These are phyloP conservation scores for Mustelus asterias DNA, from an alignment of 2,113 vertebrate genomes.

Conservation along the genomic window DNA sequence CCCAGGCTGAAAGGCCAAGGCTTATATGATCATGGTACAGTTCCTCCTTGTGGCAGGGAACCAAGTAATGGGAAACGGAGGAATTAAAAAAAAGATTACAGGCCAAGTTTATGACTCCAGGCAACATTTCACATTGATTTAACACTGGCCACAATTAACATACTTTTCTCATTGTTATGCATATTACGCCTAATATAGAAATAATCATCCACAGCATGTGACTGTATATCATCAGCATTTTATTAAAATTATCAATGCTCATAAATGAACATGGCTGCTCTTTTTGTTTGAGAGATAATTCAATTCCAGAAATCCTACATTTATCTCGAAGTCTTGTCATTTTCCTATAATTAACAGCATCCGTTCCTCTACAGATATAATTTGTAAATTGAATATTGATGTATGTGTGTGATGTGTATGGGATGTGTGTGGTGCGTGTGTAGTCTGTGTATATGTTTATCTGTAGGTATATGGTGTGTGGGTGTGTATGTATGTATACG, in stretches of 20 bases:
- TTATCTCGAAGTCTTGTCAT: background rate
- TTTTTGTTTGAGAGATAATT: background rate
- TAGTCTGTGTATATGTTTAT: too few relatives aligned
- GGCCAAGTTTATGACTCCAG: background rate
- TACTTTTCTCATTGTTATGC: background rate
- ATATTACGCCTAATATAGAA: background rate
- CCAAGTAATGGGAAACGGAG: background rate
- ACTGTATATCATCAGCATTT: background rate
- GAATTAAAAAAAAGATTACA: background rate
- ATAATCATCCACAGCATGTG: background rate
- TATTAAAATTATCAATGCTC: background rate
- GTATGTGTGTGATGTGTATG: too few relatives aligned
- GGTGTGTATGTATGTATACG: too few relatives aligned
- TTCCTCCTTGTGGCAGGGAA: background rate
- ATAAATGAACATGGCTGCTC: background rate
- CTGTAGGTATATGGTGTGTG: too few relatives aligned
- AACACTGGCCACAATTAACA: background rate
- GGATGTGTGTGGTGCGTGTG: too few relatives aligned
- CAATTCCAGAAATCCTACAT: background rate
- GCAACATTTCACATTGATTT: background rate
- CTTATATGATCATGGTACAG: background rate
- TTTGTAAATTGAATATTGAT: background rate
- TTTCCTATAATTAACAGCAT: background rate
- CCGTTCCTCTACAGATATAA: background rate
- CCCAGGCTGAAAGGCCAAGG: background rate